Conservation (phyloP, 1,140 invertebrate genomes). For the Drosophila arizonae region DNA sequence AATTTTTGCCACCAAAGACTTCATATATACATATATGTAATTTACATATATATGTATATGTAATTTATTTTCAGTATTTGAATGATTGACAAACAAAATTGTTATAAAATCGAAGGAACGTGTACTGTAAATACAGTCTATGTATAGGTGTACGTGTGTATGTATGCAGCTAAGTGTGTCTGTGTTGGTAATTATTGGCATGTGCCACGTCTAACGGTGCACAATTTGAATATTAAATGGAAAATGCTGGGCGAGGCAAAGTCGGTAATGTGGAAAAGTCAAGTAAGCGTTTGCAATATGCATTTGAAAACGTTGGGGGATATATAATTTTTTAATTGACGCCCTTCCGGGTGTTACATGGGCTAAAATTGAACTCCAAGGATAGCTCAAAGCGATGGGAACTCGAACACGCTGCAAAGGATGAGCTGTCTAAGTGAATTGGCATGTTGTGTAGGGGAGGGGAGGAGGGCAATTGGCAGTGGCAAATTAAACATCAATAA, state of each 20-base stretch:
- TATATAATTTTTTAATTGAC: constrained; percentile 39
- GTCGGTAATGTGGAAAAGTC: constrained; percentile 19
- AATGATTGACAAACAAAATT: neutral
- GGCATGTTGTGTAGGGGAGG: neutral
- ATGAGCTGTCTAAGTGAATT: neutral
- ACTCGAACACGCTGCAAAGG: constrained; percentile 24
- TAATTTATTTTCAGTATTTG: neutral
- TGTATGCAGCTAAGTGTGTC: neutral
- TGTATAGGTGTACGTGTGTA: neutral
- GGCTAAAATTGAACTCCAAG: constrained; percentile 5
- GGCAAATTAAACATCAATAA: constrained; percentile 47
- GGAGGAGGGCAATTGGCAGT: constrained; percentile 7
- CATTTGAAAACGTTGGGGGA: constrained; percentile 6
- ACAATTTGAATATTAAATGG: constrained; percentile 46
- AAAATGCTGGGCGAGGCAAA: constrained; percentile 2
- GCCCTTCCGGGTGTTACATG: constrained; percentile 9
- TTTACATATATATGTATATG: neutral
- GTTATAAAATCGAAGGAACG: neutral
- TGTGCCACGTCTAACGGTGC: constrained; percentile 19
- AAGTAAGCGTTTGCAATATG: constrained; percentile 25
- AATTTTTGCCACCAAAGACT: neutral
- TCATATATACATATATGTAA: neutral
- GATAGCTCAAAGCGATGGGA: constrained; percentile 18
- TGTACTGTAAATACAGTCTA: neutral
- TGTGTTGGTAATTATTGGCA: constrained; percentile 31